These are phyloP conservation scores for Plectrocnemia conspersa DNA, from an alignment of 1,140 invertebrate genomes.

Conservation along the genomic window DNA sequence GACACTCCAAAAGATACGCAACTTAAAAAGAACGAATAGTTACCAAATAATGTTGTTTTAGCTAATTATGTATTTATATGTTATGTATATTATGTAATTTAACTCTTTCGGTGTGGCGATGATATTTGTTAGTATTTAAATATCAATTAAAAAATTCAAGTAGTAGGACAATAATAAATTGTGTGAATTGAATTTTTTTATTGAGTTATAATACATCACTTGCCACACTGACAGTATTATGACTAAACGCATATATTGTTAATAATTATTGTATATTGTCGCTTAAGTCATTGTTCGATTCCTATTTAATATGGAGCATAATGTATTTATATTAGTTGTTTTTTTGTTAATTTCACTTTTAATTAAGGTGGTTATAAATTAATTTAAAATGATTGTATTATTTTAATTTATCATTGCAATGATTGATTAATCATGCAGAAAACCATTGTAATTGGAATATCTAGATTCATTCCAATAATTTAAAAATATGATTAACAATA, in stretches of 20 bases:
- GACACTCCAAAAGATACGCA: slow-evolving; percentile 39
- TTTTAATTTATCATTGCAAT: neutral
- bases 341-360: neutral
- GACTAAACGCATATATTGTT: neutral
- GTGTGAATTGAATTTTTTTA: neutral
- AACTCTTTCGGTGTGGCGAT: neutral
- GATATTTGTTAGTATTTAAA: neutral
- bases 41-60: neutral
- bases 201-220: neutral
- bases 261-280: neutral
- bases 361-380: neutral
- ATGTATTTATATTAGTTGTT: neutral
- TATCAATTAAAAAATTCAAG: slow-evolving; percentile 2
- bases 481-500: neutral
- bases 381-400: slow-evolving; percentile 5
- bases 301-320: too few species aligned
- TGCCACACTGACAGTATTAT: neutral
- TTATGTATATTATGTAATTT: neutral
- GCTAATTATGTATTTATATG: neutral
- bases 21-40: slow-evolving; percentile 42
- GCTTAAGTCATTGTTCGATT: neutral
- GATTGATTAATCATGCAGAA: neutral
- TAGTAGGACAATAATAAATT: slow-evolving; percentile 3
- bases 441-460: neutral
- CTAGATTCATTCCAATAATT: neutral